These are phyloP conservation scores for Hyles euphorbiae DNA, from an alignment of 1,140 invertebrate genomes.

Conservation along the genomic window DNA sequence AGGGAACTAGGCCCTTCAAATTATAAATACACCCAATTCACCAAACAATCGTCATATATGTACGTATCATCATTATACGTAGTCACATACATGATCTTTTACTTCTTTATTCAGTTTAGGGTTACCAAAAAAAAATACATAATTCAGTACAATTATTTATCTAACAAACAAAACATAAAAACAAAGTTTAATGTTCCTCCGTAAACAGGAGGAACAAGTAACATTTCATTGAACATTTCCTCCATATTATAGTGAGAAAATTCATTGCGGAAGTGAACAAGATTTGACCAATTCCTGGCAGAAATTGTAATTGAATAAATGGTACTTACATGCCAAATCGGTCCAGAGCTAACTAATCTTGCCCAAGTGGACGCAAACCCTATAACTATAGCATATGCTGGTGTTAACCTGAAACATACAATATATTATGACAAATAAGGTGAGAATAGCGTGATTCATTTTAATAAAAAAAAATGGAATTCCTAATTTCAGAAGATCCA, in stretches of 20 bases:
- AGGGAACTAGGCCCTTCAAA: background rate
- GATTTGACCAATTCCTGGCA: background rate
- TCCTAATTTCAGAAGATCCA: background rate
- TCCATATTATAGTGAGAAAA: too few species aligned
- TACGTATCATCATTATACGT: background rate
- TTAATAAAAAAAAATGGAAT: background rate
- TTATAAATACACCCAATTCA: background rate
- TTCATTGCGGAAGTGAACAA: too few species aligned
- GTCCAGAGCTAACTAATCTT: background rate
- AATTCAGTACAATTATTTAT: too few species aligned
- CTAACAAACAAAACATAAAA: too few species aligned
- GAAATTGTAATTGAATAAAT: background rate
- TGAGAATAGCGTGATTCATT: background rate
- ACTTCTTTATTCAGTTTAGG: too few species aligned
- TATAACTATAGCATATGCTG: background rate
- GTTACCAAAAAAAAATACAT: too few species aligned
- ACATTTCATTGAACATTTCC: too few species aligned
- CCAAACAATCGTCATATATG: background rate
- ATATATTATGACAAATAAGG: background rate
- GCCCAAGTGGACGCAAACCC: background rate
- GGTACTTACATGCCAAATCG: slow-evolving; percentile 4
- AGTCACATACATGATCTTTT: background rate
- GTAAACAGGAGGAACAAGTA: too few species aligned
- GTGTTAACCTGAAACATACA: slow-evolving; percentile 2
- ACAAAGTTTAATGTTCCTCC: too few species aligned